Evolutionary conservation across 2,113 vertebrate species (phyloP).

Genomic region (Arenaria interpres): DNA sequence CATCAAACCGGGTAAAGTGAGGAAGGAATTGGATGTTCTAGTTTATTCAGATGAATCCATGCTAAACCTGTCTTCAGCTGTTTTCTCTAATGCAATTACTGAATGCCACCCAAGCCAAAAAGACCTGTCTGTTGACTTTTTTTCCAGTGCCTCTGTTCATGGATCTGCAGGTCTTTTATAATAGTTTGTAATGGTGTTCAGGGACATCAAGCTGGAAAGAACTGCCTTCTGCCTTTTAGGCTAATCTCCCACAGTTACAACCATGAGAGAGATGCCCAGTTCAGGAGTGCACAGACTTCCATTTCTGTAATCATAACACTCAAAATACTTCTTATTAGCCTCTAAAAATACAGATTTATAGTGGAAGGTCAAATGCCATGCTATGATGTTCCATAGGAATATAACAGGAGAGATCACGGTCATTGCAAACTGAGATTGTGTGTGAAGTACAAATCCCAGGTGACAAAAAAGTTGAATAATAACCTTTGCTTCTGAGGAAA

Average conservation of each 20-base stretch:
- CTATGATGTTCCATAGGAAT: not conserved
- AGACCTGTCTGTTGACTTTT: not conserved
- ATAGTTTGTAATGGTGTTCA: not conserved
- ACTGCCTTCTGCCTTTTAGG: not conserved
- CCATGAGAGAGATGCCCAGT: not conserved
- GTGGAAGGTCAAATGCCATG: not conserved
- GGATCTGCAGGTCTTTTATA: not conserved
- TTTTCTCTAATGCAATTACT: not conserved
- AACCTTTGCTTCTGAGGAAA: not conserved
- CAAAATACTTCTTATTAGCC: not conserved
- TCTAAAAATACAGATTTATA: not conserved
- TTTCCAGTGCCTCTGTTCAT: not conserved
- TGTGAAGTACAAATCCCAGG: not conserved
- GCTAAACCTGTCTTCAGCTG: slow-evolving; percentile 9
- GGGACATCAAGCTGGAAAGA: not conserved
- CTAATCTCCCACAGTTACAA: not conserved
- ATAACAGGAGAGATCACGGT: not conserved
- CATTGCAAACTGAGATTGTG: not conserved
- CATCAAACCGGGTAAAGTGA: not conserved
- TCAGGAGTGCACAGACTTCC: not conserved
- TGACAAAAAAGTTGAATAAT: not conserved
- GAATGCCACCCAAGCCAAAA: not conserved
- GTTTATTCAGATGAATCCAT: not conserved
- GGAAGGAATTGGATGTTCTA: slow-evolving; percentile 1
- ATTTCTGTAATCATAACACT: not conserved